Evolutionary conservation across 2,888 invertebrate genomes (phyloP).

Genomic region (Dasysyrphus tricinctus): DNA sequence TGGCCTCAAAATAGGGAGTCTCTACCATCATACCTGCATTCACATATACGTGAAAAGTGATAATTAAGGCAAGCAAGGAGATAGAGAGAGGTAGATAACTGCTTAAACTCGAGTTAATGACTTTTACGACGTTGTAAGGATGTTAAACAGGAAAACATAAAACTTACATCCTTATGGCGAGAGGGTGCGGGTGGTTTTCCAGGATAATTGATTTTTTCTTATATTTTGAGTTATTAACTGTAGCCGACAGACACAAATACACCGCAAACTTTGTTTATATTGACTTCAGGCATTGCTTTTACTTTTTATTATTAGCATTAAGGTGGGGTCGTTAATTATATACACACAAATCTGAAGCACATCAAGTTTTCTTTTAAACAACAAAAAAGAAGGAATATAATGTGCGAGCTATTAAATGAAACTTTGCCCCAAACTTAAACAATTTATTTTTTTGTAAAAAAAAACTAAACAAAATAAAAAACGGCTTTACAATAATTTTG

Average conservation of each 20-base stretch:
- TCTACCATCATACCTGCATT: no score
- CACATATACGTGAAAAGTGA: neutral
- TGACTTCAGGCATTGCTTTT: conserved; percentile 2
- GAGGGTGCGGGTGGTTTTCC: neutral
- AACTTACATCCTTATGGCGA: neutral
- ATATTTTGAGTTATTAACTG: neutral
- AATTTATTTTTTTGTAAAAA: neutral
- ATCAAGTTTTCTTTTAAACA: neutral
- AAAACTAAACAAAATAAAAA: neutral
- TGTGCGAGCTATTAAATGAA: neutral
- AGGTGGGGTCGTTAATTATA: conserved; percentile 21
- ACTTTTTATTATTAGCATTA: conserved; percentile 15
- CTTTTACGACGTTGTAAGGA: conserved; percentile 6
- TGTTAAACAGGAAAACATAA: conserved; percentile 17
- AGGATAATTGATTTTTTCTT: neutral
- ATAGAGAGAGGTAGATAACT: neutral
- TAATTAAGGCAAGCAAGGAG: neutral
- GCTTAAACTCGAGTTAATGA: neutral
- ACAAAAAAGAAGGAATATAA: neutral
- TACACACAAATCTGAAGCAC: neutral
- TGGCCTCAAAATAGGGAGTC: neutral
- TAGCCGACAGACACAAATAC: neutral
- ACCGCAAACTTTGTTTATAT: neutral
- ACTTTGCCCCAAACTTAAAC: conserved; percentile 3
- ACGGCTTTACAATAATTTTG: conserved; percentile 10